phyloP scores from a whole-genome alignment of 2,797 vertebrate genomes.

The Petrocephalus schoutedeni region DNA sequence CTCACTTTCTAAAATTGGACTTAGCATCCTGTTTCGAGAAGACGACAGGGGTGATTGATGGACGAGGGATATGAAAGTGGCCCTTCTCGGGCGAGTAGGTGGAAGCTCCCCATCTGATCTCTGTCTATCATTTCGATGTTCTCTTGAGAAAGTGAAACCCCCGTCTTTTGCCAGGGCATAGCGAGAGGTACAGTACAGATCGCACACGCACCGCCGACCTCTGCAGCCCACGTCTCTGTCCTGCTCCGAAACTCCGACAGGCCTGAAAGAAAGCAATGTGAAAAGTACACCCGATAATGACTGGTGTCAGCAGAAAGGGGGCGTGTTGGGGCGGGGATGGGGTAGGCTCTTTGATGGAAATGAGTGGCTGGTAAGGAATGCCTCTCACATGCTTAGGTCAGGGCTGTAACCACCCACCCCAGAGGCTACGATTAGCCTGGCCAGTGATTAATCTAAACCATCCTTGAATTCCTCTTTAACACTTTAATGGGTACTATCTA shows the following conservation, averaged over 20 bases:
- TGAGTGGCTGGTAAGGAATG: conserved; percentile 19
- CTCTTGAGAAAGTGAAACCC: background rate
- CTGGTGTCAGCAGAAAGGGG: conserved; percentile 44
- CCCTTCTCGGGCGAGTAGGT: background rate
- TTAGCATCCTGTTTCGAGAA: background rate
- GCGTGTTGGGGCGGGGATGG: background rate
- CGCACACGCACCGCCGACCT: background rate
- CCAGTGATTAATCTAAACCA: conserved; percentile 67
- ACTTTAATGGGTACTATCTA: conserved; percentile 71
- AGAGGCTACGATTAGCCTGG: conserved; percentile 61
- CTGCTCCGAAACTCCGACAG: background rate
- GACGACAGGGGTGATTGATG: background rate
- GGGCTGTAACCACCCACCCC: conserved; percentile 50
- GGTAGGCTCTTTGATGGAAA: conserved; percentile 1
- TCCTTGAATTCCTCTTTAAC: conserved; percentile 70
- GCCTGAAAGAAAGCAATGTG: conserved; percentile 49
- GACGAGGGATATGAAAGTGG: background rate
- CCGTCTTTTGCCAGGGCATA: background rate
- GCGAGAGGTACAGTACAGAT: background rate
- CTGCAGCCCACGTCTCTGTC: background rate
- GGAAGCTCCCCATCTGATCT: background rate
- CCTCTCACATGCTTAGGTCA: conserved; percentile 39
- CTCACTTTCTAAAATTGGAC: background rate
- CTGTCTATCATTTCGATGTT: background rate
- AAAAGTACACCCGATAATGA: conserved; percentile 55